Base-by-base conservation (phyloP, 2,113 vertebrate genomes). In the Crotophaga sulcirostris region DNA sequence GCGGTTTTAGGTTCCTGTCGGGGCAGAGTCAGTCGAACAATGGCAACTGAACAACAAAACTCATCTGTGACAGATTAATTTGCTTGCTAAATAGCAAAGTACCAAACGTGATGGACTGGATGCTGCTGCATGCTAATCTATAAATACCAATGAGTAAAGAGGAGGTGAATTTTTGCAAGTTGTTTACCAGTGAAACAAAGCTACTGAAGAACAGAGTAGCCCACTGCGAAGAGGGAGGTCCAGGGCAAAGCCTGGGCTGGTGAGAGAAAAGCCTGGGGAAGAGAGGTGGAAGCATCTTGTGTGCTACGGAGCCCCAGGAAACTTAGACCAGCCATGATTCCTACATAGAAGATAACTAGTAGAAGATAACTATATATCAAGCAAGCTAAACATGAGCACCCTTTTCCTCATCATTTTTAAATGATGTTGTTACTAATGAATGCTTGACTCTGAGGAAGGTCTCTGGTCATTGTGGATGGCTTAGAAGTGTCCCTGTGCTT, bases 81-180 rank as follows among this genome's bases (percentile, higher is more conserved):
- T 96, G 12, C 31, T 77, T 80, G 49, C 84, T 74, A 96, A 96
- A 94, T 88, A 96, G 20, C 42, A 56, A 92, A 95, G 69, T 31
- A 91, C 54, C 77, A 68, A 93, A 89, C 6, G 18, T 10, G 56
- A 76, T 4, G 68, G 55, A 56, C 64, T 72, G 67, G n/a, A 15
- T 82, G 81, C 56, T 94, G 67, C 78, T 90, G 78, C 21, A 4
- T 66, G 51, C 68, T 72, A 13, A 72, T 84, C 89, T 96, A 90
- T 78, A 92, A 96, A 92, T 94, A 94, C 64, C 6, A 8, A 87
- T 55, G 92, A 94, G 64, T 75, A 87, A 89, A 77, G 81, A 77
- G 60, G 24, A 31, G 56, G 34, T 78, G 92, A 96, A 89, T 28
- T 47, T 95, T 85, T 75, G 68, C 73, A 68, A 94, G 81, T n/a